Conservation (phyloP, 2,888 invertebrate genomes). For the Acrocera orbiculus region DNA sequence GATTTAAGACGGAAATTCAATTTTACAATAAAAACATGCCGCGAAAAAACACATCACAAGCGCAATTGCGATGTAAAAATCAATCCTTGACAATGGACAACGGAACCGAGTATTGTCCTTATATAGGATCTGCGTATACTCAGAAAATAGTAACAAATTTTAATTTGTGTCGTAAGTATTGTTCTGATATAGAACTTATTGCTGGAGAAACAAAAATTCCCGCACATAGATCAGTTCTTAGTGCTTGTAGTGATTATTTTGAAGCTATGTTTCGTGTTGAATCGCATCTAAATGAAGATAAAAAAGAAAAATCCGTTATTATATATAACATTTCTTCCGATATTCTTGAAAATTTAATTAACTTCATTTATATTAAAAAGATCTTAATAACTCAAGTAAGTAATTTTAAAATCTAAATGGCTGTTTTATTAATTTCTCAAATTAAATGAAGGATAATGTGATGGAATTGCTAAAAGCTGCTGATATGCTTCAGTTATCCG, state of each 20-base stretch:
- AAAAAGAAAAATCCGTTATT: conserved; percentile 61
- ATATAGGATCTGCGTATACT: conserved; percentile 26
- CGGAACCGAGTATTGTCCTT: too few species aligned
- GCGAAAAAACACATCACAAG: too few species aligned
- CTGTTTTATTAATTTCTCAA: too few species aligned
- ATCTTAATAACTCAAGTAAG: conserved; percentile 30
- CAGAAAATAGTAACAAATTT: conserved; percentile 39
- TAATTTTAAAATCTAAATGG: too few species aligned
- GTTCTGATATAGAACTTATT: conserved; percentile 73
- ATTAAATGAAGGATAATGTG: conserved; percentile 46
- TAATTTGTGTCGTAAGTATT: conserved; percentile 54
- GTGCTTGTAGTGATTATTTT: conserved; percentile 71
- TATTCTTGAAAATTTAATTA: conserved; percentile 57
- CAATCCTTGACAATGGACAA: too few species aligned
- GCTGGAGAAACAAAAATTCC: conserved; percentile 53
- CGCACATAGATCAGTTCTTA: conserved; percentile 72
- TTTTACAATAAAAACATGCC: too few species aligned
- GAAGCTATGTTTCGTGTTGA: conserved; percentile 78
- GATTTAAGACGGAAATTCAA: too few species aligned
- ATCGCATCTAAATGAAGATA: conserved; percentile 58
- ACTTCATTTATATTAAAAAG: conserved; percentile 74
- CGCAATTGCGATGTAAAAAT: too few species aligned
- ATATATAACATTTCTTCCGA: conserved; percentile 59
- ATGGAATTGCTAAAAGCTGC: conserved; percentile 78
- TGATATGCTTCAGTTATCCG: conserved; percentile 77